Evolutionary conservation across 2,888 invertebrate species (phyloP).

Genomic region (Plagodis dolabraria): DNA sequence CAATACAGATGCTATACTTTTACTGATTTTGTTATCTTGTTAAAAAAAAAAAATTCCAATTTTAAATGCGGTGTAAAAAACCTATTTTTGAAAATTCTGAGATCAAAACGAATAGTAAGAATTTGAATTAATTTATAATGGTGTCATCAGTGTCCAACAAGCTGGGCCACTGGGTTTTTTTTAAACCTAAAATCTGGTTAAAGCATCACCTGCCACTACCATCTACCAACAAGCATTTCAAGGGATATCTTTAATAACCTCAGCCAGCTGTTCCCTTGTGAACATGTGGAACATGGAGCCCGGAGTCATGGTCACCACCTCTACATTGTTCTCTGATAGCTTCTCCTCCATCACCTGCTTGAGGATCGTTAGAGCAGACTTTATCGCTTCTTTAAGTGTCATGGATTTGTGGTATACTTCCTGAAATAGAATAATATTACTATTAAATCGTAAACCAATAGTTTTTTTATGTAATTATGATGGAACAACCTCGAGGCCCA

Average conservation of each 20-base stretch:
- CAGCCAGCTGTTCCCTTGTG: conserved; percentile 94
- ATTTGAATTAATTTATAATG: too few species aligned
- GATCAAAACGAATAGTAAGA: too few species aligned
- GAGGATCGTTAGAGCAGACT: conserved; percentile 95
- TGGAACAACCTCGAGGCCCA: too few species aligned
- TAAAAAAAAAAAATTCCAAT: too few species aligned
- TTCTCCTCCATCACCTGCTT: conserved; percentile 99
- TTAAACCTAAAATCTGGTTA: background rate
- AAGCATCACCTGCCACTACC: conserved; percentile 14
- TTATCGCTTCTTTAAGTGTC: conserved; percentile 96
- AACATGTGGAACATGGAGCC: conserved; percentile 94
- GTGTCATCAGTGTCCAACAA: too few species aligned
- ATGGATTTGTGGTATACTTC: conserved; percentile 93
- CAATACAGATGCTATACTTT: background rate
- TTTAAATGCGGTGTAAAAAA: too few species aligned
- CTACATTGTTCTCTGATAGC: conserved; percentile 97
- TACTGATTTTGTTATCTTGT: too few species aligned
- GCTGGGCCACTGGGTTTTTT: too few species aligned
- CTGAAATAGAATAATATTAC: conserved; percentile 52
- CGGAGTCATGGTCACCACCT: conserved; percentile 97
- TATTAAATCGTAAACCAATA: background rate
- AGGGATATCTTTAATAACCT: conserved; percentile 92
- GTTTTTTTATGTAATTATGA: too few species aligned
- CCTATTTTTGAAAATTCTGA: too few species aligned
- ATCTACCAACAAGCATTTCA: conserved; percentile 58